phyloP scores from a whole-genome alignment of 92 coral and sea anemone genomes.

The Actinernus sp. region DNA sequence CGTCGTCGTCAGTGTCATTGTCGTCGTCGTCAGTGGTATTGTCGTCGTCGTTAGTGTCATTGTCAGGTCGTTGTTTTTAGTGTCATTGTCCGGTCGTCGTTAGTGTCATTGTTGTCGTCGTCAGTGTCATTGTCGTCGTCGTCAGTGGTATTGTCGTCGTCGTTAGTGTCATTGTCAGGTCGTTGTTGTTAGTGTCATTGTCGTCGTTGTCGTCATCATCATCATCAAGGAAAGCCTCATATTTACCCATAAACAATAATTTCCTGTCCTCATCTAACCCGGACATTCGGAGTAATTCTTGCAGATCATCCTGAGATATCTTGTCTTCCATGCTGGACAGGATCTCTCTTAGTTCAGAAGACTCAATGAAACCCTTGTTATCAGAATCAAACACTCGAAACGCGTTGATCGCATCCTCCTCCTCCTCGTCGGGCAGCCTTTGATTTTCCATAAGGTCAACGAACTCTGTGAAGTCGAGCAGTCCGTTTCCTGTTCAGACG shows the following conservation, averaged over 20 bases:
- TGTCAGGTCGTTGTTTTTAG: no score
- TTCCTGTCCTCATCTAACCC: conserved; percentile 53
- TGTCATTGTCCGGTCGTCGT: no score
- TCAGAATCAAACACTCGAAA: conserved; percentile 75
- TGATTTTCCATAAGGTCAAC: conserved; percentile 52
- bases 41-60: no score
- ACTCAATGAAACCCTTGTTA: conserved; percentile 72
- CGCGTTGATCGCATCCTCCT: conserved; percentile 63
- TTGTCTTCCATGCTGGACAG: conserved; percentile 59
- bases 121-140: no score
- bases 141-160: no score
- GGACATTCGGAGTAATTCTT: conserved; percentile 43
- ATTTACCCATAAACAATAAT: conserved; percentile 62
- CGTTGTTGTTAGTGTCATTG: no score
- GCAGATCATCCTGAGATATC: conserved; percentile 58
- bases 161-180: no score
- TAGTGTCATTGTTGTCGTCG: no score
- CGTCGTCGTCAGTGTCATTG: no score
- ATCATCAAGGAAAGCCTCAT: no score
- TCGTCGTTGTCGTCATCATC: no score
- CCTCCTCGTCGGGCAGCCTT: conserved; percentile 68
- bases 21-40: no score
- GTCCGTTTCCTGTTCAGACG: conserved; percentile 66
- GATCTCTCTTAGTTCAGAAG: conserved; percentile 72
- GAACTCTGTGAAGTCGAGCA: conserved; percentile 74